Evolutionary conservation across 2,888 invertebrate species (phyloP).

Genomic region (Callinectes sapidus): DNA sequence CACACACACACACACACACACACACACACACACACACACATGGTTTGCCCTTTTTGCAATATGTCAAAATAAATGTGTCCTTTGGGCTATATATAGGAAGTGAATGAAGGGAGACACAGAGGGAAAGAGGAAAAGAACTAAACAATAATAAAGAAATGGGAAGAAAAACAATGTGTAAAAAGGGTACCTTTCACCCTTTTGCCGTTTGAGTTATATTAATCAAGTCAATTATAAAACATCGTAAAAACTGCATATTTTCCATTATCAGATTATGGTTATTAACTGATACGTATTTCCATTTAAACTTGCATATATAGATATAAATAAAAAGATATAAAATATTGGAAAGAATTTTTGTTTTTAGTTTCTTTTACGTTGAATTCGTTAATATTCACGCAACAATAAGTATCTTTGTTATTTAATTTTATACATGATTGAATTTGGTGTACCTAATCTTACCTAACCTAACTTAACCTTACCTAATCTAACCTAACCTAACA

Average conservation of each 20-base stretch:
- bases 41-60: neutral
- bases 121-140: neutral
- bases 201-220: neutral
- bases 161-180: neutral
- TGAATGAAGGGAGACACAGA: neutral
- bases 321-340: neutral
- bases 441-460: too few relatives aligned
- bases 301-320: neutral
- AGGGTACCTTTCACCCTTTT: neutral
- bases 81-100: neutral
- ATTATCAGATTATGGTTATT: neutral
- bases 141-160: neutral
- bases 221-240: neutral
- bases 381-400: neutral
- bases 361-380: neutral
- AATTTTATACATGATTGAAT: too few relatives aligned
- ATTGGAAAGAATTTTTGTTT: neutral
- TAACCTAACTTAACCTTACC: too few relatives aligned
- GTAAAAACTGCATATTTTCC: neutral
- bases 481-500: too few relatives aligned
- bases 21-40: slow-evolving; percentile 17
- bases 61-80: neutral
- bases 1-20: slow-evolving; percentile 44
- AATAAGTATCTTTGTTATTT: neutral
- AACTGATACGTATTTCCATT: neutral